Conservation (phyloP, 2,888 invertebrate species). For the Rhopalosiphum nymphaeae region DNA sequence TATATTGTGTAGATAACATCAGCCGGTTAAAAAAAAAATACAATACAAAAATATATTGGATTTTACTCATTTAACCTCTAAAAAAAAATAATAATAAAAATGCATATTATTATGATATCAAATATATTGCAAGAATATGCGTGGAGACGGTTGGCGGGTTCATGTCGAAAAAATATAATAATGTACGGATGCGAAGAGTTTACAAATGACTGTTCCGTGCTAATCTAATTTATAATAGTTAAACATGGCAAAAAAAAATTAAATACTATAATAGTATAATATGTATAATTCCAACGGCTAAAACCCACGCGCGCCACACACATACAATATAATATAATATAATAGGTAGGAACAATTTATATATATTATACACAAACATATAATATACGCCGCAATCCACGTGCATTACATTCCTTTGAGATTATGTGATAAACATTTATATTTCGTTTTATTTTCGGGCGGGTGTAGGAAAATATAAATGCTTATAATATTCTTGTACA, state of each 20-base stretch:
- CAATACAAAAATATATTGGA: background rate
- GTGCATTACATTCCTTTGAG: background rate
- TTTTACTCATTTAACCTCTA: background rate
- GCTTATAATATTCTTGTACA: background rate
- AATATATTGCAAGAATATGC: background rate
- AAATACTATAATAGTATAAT: background rate
- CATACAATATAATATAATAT: background rate
- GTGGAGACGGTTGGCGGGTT: background rate
- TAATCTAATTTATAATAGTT: constrained; percentile 36
- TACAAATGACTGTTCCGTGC: background rate
- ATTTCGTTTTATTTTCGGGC: background rate
- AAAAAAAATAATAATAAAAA: background rate
- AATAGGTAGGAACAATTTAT: background rate
- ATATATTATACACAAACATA: background rate
- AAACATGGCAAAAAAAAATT: background rate
- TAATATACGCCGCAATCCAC: background rate
- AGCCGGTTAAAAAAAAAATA: background rate
- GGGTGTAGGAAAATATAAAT: background rate
- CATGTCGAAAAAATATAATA: background rate
- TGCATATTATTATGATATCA: background rate
- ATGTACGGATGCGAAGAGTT: background rate
- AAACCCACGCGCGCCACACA: background rate
- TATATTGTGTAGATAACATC: background rate
- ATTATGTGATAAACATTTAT: constrained; percentile 37
- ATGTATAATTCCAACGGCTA: background rate